phyloP scores from a whole-genome alignment of 35 echinoderm and acorn worm genomes.

The Nesometra sesokonis region DNA sequence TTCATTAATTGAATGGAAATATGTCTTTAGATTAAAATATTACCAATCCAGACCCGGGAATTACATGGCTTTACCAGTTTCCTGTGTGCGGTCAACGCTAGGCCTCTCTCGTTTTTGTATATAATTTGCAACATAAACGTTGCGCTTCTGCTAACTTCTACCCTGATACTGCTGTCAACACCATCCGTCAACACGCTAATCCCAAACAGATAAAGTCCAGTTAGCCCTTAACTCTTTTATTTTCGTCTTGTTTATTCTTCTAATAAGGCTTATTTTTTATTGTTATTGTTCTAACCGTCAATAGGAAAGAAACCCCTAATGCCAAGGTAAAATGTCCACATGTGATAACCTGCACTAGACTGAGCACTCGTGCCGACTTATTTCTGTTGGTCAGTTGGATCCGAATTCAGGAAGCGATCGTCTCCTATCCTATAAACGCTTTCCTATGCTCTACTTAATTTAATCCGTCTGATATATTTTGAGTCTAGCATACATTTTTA shows the following conservation, averaged over 20 bases:
- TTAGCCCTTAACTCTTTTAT: background rate
- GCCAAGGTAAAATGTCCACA: background rate
- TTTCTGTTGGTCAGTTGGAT: background rate
- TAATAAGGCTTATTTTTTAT: background rate
- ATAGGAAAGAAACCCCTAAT: background rate
- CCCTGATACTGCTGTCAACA: no score
- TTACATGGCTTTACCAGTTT: no score
- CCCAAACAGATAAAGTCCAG: background rate
- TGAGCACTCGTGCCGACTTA: background rate
- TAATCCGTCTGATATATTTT: background rate
- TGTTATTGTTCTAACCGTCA: background rate
- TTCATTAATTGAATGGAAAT: no score
- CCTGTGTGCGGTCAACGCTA: no score
- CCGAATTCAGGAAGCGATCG: background rate
- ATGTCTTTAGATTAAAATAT: no score
- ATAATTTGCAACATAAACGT: no score
- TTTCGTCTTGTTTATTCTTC: background rate
- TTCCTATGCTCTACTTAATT: background rate
- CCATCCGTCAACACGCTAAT: background rate
- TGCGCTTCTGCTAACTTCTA: no score
- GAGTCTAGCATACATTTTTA: background rate
- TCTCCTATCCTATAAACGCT: background rate
- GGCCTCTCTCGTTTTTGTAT: no score
- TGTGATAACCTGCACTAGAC: background rate
- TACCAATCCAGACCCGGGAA: no score